Evolutionary conservation across 2,113 vertebrate genomes (phyloP), one percentile per base, ranked within the genome.

Genomic region (Hemiprocne comata): DNA sequence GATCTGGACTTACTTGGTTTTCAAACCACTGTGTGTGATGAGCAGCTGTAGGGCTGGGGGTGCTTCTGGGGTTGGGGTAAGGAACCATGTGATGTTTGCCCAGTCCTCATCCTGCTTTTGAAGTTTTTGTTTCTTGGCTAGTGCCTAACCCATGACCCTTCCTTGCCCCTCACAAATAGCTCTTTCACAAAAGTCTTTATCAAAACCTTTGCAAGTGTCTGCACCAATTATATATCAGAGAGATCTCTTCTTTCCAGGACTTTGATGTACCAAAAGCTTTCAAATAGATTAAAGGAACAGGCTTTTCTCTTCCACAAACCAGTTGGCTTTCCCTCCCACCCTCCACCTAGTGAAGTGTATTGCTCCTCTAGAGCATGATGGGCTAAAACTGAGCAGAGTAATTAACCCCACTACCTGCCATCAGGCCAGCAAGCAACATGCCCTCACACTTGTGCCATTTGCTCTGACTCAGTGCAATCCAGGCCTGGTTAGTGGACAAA

Each of bases 241-340:
- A 60, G 13, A 51, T 4, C 69, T 64, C 24, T 71, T 42, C 66
- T 86, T 33, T 53, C 55, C 65, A 18, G 60, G 48, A 53, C 83
- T 87, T 92, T 78, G 79, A 95, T 64, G 42, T 53, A 77, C 36
- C 38, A 66, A 58, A 91, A 84, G 55, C 86, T 95, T 92, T 94
- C 69, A 83, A 62, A 77, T 0, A 87, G 57, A 95, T 87, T 87
- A 81, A 94, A 95, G 84, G 53, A 88, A 46, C 2, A 2, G 26
- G 38, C 17, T 89, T 89, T 90, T 42, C 79, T 82, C 54, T 66
- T 28, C 16, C 60, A 29, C 46, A 84, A 42, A 29, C 54, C 0
- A 0, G 9, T 62, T 0, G 0, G 38, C 78, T 80, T 72, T 16
- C 10, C 24, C 11, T 6, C 10, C 7, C 7, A 4, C 18, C 24